phyloP scores from a whole-genome alignment of 2,113 vertebrate species.

The Thalassarche chlororhynchos region DNA sequence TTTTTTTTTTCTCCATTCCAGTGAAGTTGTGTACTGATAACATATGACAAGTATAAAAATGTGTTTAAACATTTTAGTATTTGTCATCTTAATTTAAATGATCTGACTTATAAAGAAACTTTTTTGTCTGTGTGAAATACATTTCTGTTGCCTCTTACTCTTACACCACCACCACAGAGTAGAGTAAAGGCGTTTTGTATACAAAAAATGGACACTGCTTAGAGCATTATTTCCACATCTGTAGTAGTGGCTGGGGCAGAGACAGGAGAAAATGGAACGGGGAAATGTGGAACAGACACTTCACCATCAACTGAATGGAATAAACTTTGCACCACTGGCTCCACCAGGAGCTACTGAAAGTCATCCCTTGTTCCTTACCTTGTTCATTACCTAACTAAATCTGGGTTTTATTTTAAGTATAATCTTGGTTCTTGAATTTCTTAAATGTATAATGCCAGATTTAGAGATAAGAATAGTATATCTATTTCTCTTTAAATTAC shows the following conservation, averaged over 20 bases:
- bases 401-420: neutral
- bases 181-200: neutral
- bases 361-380: accelerated
- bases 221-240: neutral
- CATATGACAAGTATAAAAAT: neutral
- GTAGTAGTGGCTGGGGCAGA: neutral
- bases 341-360: neutral
- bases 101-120: neutral
- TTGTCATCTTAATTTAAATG: neutral
- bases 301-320: neutral
- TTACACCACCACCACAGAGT: neutral
- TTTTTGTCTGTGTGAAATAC: neutral
- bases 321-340: neutral
- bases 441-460: neutral
- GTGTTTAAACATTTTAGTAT: neutral
- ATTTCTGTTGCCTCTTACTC: neutral
- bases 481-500: neutral
- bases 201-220: neutral
- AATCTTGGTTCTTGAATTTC: neutral
- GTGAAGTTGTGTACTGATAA: neutral
- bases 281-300: neutral
- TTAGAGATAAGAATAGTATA: neutral
- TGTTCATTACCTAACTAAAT: neutral
- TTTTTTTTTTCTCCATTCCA: neutral
- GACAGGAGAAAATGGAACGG: neutral